Conservation (phyloP, 2,797 vertebrate genomes). For the Mastacembelus armatus region DNA sequence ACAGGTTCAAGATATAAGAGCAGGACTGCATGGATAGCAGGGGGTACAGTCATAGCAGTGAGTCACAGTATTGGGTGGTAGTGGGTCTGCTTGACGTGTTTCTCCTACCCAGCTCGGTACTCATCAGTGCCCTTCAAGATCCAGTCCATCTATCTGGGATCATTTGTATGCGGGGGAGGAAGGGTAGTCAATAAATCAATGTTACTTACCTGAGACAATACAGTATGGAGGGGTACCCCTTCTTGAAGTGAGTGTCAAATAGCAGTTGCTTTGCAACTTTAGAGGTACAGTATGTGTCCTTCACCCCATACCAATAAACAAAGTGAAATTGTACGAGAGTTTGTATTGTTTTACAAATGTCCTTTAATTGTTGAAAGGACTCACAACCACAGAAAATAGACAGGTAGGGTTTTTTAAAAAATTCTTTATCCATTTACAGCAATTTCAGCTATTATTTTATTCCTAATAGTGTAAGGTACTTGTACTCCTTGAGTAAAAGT, state of each 20-base stretch:
- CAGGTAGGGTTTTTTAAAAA: too few species aligned
- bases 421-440: too few species aligned
- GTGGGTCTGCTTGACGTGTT: conserved; percentile 43
- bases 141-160: conserved; percentile 29
- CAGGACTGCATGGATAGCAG: conserved; percentile 31
- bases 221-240: conserved; percentile 4
- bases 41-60: conserved; percentile 44
- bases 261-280: conserved; percentile 18
- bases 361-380: neutral
- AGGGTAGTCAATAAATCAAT: conserved; percentile 39
- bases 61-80: conserved; percentile 41
- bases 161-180: conserved; percentile 24
- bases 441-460: too few species aligned
- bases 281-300: conserved; percentile 5
- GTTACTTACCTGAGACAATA: conserved; percentile 24
- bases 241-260: conserved; percentile 24
- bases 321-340: neutral
- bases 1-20: conserved; percentile 23
- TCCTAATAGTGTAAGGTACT: too few species aligned
- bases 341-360: neutral
- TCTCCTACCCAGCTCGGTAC: conserved; percentile 31
- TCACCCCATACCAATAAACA: neutral
- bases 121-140: conserved; percentile 50
- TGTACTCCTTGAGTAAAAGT: too few species aligned
- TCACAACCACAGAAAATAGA: neutral